Evolutionary conservation across 2,888 invertebrate genomes (phyloP), one percentile per base, ranked within the genome.

Genomic region (Tupiocoris notatus): DNA sequence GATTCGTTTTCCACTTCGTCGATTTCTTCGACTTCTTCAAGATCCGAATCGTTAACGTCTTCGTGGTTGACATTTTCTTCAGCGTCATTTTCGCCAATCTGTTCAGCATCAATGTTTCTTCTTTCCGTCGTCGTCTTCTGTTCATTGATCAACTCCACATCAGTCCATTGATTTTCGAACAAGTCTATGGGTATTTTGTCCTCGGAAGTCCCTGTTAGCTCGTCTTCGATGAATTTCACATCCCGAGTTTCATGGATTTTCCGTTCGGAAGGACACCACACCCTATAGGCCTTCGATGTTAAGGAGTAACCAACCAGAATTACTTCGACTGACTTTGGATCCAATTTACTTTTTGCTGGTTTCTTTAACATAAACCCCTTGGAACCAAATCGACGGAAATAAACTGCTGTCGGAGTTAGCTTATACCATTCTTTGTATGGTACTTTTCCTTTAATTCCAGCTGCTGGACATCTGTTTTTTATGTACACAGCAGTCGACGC

Each of bases 291-390:
- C 12, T 39, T 39, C 12, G 39, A 39, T 39, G 39, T 39, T 39
- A 12, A 7, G 39, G 39, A 39, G 12, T 39, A 39, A 39, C 39
- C 39, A 39, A 39, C 39, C 39, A 39, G 39, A 39, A 39, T 39
- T 39, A 39, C 39, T 9, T 23, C 24, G 22, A 22, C 18, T 59
- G 59, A 59, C n/a, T 18, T 59, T 17, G 59, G 17, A 9, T 59
- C 59, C 18, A 59, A 18, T 18, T 59, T 59, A 17, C 18, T 59
- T 17, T 59, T 59, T 18, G n/a, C 18, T n/a, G 59, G 59, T 59
- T 59, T 59, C 2, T 59, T 18, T 18, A 59, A 6, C 59, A 87
- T 92, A 91, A 23, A 59, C 3, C 18, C 24, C 64, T 64, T 64
- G 6, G n/a, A 18, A 18, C 64, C 21, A 64, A 23, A 64, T 64